Evolutionary conservation across 2,888 invertebrate species (phyloP), one percentile per base, ranked within the genome.

Genomic region (Hirtodrosophila confusa): DNA sequence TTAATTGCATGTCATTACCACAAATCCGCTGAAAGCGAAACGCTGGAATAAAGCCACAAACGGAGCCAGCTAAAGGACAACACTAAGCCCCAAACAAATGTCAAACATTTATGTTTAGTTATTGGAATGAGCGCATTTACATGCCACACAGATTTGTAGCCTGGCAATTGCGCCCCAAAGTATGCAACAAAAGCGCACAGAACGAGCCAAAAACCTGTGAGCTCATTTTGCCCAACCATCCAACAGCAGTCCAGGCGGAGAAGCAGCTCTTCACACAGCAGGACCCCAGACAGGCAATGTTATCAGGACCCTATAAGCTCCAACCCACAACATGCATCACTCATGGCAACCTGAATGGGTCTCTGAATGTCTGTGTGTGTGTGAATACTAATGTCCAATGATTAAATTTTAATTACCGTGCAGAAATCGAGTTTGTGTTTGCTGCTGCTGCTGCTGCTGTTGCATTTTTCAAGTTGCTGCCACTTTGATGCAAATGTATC

Each of bases 321-420:
- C 29, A 37, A 24, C 7, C 62, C 47, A 45, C 41, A 50, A 35
- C 53, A 53, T 43, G 40, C 69, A 71, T 71, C 43, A 62, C 54
- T 64, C 82, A 63, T 51, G 12, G 66, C 57, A 67, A 62, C 50
- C 55, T 51, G 66, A 61, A 71, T 66, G 66, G 50, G 11, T 47
- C 47, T 41, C 54, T 27, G 23, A 12, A 37, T 23, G 39, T 35
- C 29, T 39, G 36, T 71, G 57, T 64, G 58, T 61, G 61, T 65
- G 63, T 64, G 78, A 75, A 69, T 69, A 85, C 82, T 84, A 84
- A 87, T 88, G 85, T 80, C 80, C 88, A 84, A 78, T 86, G 85
- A 86, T 86, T 86, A 86, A 88, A 86, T 86, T 86, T 86, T 86
- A 86, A 86, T 86, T 86, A 86, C 85, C 84, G 77, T 71, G 69